Base-by-base conservation (phyloP, 2,888 invertebrate genomes). In the Netelia melanura region DNA sequence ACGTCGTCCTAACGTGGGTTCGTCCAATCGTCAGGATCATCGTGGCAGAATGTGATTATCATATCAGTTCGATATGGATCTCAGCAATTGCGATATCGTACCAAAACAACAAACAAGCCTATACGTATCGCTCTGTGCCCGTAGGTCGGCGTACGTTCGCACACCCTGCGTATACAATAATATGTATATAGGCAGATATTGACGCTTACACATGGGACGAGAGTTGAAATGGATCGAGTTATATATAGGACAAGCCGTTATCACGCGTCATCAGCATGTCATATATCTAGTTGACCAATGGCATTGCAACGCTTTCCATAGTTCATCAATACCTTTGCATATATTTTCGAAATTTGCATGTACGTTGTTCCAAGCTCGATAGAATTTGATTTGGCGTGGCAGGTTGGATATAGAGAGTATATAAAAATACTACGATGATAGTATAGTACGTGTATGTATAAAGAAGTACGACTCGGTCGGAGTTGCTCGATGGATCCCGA, bases 271-370 rank as follows among this genome's bases (percentile, higher is more conserved):
- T 77, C 77, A 68, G 68, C 38, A 68, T 70, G 78, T 78, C 72
- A 83, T 83, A 74, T 78, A 78, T 77, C 78, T 78, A 67, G 72
- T 78, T 78, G 82, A 67, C 72, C 77, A 58, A 64, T 38, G 38
- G 6, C 38, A 38, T 38, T 38, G 38, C 38, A 38, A 38, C 38
- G 38, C 38, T 38, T 38, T 38, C 38, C 38, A 38, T 38, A 38
- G 38, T 38, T 38, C 38, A 38, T 38, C 38, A 38, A 38, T 38
- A 38, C 38, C 38, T 38, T 38, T 38, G 38, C 38, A 38, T 38
- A 38, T 38, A 38, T 38, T 38, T 38, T 38, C 38, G 6, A 38
- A 38, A 38, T 38, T 38, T 38, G 38, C 38, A 38, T 38, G 38
- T 38, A 38, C 38, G 38, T 38, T 38, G 38, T 38, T 38, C 38